These are phyloP conservation scores for Vidua chalybeata DNA, from an alignment of 2,113 vertebrate species.

Conservation along the genomic window DNA sequence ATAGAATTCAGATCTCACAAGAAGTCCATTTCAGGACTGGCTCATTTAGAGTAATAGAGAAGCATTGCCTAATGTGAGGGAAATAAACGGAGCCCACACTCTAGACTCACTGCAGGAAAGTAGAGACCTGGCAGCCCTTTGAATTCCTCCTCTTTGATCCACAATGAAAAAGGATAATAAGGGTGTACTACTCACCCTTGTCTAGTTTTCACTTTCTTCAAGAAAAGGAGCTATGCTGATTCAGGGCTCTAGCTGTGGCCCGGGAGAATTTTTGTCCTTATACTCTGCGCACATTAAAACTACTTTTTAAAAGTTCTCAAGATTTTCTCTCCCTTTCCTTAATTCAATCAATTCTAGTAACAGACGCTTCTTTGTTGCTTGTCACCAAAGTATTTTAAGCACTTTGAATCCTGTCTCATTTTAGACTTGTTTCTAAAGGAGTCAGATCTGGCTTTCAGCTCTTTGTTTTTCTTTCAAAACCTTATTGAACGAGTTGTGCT, in stretches of 20 bases:
- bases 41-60: background rate
- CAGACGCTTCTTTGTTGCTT: constrained; percentile 2
- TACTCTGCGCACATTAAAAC: background rate
- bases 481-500: background rate
- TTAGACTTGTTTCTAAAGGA: constrained; percentile 36
- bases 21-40: background rate
- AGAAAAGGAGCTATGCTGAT: constrained; percentile 25
- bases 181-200: background rate
- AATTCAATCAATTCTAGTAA: constrained; percentile 3
- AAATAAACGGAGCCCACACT: background rate
- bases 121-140: background rate
- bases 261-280: background rate
- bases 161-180: constrained; percentile 30
- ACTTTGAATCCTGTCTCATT: background rate
- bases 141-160: constrained; percentile 53
- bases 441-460: constrained; percentile 39
- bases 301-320: background rate
- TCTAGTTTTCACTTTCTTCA: constrained; percentile 41
- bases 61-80: background rate
- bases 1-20: constrained; percentile 1
- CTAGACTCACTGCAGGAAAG: background rate
- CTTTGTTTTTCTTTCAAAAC: constrained; percentile 63
- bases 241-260: background rate
- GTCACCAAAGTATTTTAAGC: constrained; percentile 27
- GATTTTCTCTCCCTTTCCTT: constrained; percentile 1